Conservation (phyloP, 2,888 invertebrate genomes). For the Volucella zonaria region DNA sequence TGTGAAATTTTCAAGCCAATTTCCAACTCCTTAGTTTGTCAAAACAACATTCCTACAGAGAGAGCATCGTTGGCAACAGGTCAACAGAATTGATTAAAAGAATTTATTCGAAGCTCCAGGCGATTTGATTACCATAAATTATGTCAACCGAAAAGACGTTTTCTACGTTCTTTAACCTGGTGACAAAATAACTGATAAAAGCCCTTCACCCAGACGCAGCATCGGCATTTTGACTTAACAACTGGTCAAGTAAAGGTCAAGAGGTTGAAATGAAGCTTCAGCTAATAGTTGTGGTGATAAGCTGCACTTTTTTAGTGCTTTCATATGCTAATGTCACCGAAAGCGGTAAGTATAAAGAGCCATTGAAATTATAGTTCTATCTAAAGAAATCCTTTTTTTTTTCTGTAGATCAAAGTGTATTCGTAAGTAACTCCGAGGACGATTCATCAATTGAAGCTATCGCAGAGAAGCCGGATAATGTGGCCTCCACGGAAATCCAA, state of each 20-base stretch:
- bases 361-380: background rate
- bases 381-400: conserved; percentile 17
- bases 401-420: conserved; percentile 17
- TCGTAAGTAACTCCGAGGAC: background rate
- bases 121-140: conserved; percentile 41
- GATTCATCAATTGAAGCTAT: background rate
- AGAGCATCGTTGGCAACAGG: conserved; percentile 9
- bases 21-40: too few species aligned
- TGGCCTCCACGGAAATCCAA: background rate
- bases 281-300: conserved; percentile 17
- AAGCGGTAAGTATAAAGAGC: conserved; percentile 26
- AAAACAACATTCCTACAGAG: background rate
- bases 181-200: conserved; percentile 41
- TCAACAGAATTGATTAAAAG: conserved; percentile 29
- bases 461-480: background rate
- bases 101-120: conserved; percentile 25
- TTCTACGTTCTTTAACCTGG: conserved; percentile 22
- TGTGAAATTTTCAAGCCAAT: too few species aligned
- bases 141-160: conserved; percentile 18
- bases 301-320: conserved; percentile 39
- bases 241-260: conserved; percentile 41
- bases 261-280: conserved; percentile 47
- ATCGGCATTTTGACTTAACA: conserved; percentile 39
- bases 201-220: conserved; percentile 24
- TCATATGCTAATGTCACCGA: conserved; percentile 9